A percentile compares a stretch with the other conserved stretches of the same genome.
phyloP scores from a whole-genome alignment of 2,113 vertebrate genomes.

The Takifugu bimaculatus region DNA sequence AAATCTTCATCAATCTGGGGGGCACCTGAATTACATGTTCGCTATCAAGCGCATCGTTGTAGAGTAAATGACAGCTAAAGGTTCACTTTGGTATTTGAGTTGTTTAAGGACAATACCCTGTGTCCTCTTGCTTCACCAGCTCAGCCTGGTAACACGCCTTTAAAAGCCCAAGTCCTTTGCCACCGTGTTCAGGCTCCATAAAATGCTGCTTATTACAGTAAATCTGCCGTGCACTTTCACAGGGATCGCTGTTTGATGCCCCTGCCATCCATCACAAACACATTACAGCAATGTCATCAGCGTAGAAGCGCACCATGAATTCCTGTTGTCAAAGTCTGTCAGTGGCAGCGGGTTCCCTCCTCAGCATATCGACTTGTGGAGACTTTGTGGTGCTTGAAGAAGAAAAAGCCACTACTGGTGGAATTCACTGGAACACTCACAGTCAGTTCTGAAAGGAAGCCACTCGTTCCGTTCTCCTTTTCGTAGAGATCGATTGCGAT shows the following conservation, averaged over 20 bases:
- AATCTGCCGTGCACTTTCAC: slow-evolving; percentile 55
- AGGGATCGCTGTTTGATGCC: slow-evolving; percentile 42
- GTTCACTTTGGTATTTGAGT: no score
- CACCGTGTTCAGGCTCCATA: slow-evolving; percentile 54
- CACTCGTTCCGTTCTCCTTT: no score
- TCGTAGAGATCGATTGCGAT: no score
- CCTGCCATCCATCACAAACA: slow-evolving; percentile 45
- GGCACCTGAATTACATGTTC: no score
- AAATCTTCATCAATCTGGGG: no score
- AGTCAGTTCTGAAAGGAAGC: no score
- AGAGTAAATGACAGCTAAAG: no score
- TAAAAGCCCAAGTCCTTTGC: slow-evolving; percentile 52
- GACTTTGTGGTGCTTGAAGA: background rate
- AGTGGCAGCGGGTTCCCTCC: slow-evolving; percentile 1
- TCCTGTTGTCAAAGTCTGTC: slow-evolving; percentile 17
- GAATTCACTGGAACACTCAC: no score
- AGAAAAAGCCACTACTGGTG: no score
- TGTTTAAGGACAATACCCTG: no score
- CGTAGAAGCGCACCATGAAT: slow-evolving; percentile 28
- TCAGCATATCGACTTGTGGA: background rate
- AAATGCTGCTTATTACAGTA: slow-evolving; percentile 60
- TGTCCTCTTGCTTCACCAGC: slow-evolving; percentile 20
- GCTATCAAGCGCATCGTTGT: no score
- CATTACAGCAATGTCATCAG: slow-evolving; percentile 33
- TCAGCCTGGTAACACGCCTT: slow-evolving; percentile 30